Evolutionary conservation across 2,888 invertebrate genomes (phyloP), one percentile per base, ranked within the genome.

Genomic region (Lymantria dispar): DNA sequence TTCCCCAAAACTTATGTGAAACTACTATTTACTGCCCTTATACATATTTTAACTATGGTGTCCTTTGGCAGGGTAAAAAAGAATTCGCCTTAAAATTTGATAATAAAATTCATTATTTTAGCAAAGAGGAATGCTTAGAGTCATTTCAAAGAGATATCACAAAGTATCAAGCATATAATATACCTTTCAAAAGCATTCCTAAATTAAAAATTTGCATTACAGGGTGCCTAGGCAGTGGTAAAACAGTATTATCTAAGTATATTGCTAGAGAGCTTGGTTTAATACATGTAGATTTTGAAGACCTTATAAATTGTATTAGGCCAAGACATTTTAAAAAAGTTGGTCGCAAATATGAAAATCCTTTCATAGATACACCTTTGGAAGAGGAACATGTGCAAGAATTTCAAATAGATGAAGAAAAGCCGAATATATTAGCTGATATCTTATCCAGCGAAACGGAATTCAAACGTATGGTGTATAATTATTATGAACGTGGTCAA

Each of bases 11-110:
- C 52, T 86, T 93, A 48, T 93, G 94, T n/a, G 93, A 93, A 71
- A 93, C 92, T 1, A 83, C 82, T 56, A 65, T 85, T 61, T 95
- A 92, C 65, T 95, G 95, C 68, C 95, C 95, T 0, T 88, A 94
- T 33, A 83, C 93, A n/a, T 92, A 90, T 66, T 78, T 80, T 49
- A 82, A 92, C 39, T 71, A 92, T 60, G 83, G 87, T 40, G 82
- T 93, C 9, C 70, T 95, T 14, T 93, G 94, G 92, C 91, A 88
- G 76, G 95, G 94, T n/a, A 93, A 92, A 72, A 77, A 90, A 41
- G 89, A 93, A 50, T 92, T 87, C 62, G 74, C 85, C 14, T 81
- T 87, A 0, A 88, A 89, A 62, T 93, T 91, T 62, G 79, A 91
- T 58, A 90, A 93, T 52, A 92, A 91, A 78, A 58, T 92, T 0